A percentile compares a stretch with the other conserved stretches of the same genome.
Evolutionary conservation across 1,140 invertebrate genomes (phyloP).

Genomic region (Hylyphantes graminicola): DNA sequence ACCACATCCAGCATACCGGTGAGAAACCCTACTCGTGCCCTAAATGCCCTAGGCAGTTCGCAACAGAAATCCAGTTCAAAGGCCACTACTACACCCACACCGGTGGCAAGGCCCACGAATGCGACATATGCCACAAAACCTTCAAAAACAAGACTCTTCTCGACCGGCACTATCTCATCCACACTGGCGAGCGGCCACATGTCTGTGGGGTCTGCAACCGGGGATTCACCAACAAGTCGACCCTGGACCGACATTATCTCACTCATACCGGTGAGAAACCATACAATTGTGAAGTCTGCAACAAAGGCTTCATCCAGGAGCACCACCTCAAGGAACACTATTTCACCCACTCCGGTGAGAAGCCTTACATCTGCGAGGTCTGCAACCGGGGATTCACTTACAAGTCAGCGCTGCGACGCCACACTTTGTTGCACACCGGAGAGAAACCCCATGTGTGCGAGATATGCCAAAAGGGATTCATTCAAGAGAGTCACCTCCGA

Average conservation of each 20-base stretch:
- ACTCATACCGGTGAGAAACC: conserved; percentile 51
- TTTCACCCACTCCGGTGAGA: conserved; percentile 22
- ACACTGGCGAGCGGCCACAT: conserved; percentile 45
- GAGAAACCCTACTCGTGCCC: conserved; percentile 43
- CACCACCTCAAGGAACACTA: conserved; percentile 43
- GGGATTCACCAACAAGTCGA: conserved; percentile 41
- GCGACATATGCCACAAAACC: conserved; percentile 37
- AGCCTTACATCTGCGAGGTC: conserved; percentile 21
- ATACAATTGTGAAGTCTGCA: conserved; percentile 43
- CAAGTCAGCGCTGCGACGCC: conserved; percentile 20
- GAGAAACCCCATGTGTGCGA: conserved; percentile 43
- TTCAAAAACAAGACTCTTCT: conserved; percentile 38
- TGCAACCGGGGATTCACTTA: conserved; percentile 45
- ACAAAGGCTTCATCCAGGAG: conserved; percentile 47
- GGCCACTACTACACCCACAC: conserved; percentile 46
- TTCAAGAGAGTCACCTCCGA: conserved; percentile 45
- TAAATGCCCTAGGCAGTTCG: conserved; percentile 27
- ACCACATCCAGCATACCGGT: conserved; percentile 22
- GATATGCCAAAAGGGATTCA: conserved; percentile 49
- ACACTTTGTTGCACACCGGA: conserved; percentile 27
- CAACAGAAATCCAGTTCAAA: conserved; percentile 25
- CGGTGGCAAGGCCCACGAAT: conserved; percentile 34
- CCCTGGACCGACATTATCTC: conserved; percentile 43
- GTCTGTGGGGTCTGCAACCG: conserved; percentile 30
- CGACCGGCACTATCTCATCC: conserved; percentile 44